Base-by-base conservation (phyloP, 2,888 invertebrate genomes). In the Brenthis daphne region DNA sequence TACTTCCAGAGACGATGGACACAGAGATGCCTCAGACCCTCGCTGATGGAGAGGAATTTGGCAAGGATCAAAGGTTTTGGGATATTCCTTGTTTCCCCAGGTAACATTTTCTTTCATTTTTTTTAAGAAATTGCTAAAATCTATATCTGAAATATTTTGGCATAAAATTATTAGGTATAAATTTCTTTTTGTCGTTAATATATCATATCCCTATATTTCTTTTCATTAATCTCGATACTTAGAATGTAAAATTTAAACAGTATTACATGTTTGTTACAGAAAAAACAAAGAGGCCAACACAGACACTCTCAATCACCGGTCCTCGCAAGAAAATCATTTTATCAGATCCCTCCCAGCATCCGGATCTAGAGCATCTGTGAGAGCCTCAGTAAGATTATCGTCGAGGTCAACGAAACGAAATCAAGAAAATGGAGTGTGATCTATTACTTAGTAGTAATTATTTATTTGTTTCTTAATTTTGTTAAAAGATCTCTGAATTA, bases 11-110 rank as follows among this genome's bases (percentile, higher is more conserved):
- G 90, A 98, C 98, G 0, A 93, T 97, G 79, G 96, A 96, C 82
- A 96, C 96, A 57, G 97, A 97, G 79, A 93, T 98, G 83, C 98
- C 98, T 0, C 97, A 97, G 84, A 97, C 97, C 0, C 87, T 98
- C 11, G 95, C 95, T 72, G 98, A 98, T 81, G 98, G 98, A 13
- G 97, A 98, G 88, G 94, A 96, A 78, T 98, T 98, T 78, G 98
- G 97, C 3, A 94, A 93, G 69, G 94, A 96, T 69, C 97, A 97
- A 85, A 94, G 93, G 74, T 95, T 97, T 79, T 96, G 96, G 94
- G 97, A 97, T 74, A 96, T 95, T 78, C 97, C 97, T 53, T 97
- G 96, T 78, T 93, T 94, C 77, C 93, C 94, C 50, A 95, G 95
- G 95, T 96, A 78, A 75, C 72, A 48, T 6, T 51, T 56, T 56